These are phyloP conservation scores for Drosophila cognata DNA, from an alignment of 2,888 invertebrate species.

Conservation along the genomic window DNA sequence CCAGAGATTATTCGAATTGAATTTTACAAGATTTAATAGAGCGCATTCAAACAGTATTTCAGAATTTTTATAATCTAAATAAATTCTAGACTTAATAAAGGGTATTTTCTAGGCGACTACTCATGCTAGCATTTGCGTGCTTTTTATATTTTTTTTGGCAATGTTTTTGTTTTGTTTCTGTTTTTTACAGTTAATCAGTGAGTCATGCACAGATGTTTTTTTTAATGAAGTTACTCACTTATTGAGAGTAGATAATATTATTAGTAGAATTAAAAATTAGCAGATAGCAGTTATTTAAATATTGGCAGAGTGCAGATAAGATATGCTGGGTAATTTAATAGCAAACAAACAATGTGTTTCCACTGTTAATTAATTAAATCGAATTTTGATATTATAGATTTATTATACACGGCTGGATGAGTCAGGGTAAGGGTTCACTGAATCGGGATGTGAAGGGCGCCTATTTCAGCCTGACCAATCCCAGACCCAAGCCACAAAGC, in stretches of 20 bases:
- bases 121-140: rapidly evolving
- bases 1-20: neutral
- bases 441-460: conserved; percentile 83
- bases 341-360: neutral
- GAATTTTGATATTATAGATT: conserved; percentile 69
- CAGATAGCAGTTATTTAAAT: neutral
- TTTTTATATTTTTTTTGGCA: conserved; percentile 1
- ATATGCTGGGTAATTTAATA: conserved; percentile 1
- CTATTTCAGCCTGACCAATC: conserved; percentile 76
- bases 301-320: conserved; percentile 12
- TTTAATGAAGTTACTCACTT: neutral
- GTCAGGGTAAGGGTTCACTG: conserved; percentile 82
- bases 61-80: neutral
- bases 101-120: conserved; percentile 11
- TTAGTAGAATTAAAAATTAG: neutral
- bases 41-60: neutral
- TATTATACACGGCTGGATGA: conserved; percentile 84
- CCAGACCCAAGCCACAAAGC: conserved; percentile 25
- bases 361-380: neutral
- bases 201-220: conserved; percentile 31
- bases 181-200: conserved; percentile 44
- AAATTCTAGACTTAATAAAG: conserved; percentile 1
- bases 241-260: neutral
- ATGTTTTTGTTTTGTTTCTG: conserved; percentile 24
- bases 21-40: neutral